Evolutionary conservation across 2,888 invertebrate genomes (phyloP).

Genomic region (Drosophila vallismaia): DNA sequence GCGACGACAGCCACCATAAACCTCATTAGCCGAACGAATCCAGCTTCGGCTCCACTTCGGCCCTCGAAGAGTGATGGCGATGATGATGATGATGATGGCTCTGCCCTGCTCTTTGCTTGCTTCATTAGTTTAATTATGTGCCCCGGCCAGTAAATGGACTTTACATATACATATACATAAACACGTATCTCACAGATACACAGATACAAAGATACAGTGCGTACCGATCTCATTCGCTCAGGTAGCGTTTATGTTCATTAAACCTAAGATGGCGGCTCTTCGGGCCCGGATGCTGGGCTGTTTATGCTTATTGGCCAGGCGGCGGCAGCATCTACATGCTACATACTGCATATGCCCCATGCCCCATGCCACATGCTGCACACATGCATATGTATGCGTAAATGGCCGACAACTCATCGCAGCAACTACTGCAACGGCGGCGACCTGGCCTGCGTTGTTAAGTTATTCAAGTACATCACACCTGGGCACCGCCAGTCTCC

Average conservation of each 20-base stretch:
- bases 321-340: constrained; percentile 56
- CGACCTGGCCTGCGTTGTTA: constrained; percentile 65
- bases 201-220: constrained; percentile 18
- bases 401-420: constrained; percentile 46
- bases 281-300: constrained; percentile 74
- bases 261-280: constrained; percentile 74
- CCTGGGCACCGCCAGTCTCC: constrained; percentile 64
- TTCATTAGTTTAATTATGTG: constrained; percentile 72
- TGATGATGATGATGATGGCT: constrained; percentile 23
- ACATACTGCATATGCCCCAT: constrained; percentile 16
- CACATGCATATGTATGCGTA: constrained; percentile 53
- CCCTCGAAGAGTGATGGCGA: constrained; percentile 42
- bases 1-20: constrained; percentile 56
- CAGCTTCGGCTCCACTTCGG: constrained; percentile 29
- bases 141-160: constrained; percentile 3
- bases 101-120: constrained; percentile 46
- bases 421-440: not conserved
- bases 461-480: constrained; percentile 80
- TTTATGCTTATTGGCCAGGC: constrained; percentile 78
- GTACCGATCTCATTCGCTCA: constrained; percentile 53
- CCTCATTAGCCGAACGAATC: constrained; percentile 72
- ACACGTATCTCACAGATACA: constrained; percentile 21
- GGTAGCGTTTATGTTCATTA: constrained; percentile 72
- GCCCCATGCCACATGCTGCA: not conserved
- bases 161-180: constrained; percentile 19